Evolutionary conservation across 2,888 invertebrate genomes (phyloP).

Genomic region (Volucella inflata): DNA sequence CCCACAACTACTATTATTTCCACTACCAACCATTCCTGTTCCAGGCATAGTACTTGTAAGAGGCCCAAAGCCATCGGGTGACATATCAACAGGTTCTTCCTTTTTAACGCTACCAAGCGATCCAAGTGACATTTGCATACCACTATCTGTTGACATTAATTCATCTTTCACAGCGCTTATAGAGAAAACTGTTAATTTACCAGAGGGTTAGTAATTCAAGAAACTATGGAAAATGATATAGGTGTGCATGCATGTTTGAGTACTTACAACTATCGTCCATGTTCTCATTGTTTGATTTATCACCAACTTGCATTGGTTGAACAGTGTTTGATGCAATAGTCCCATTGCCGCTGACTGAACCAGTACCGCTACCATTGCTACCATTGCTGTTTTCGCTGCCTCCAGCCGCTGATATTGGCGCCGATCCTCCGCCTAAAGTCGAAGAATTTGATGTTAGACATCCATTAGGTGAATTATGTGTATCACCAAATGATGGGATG

Average conservation of each 20-base stretch:
- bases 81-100: conserved; percentile 81
- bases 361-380: conserved; percentile 53
- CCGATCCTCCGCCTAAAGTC: conserved; percentile 25
- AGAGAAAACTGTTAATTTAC: conserved; percentile 58
- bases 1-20: conserved; percentile 45
- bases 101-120: conserved; percentile 80
- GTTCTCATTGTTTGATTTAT: conserved; percentile 71
- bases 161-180: conserved; percentile 67
- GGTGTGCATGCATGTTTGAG: no score
- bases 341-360: conserved; percentile 32
- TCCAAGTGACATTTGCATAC: conserved; percentile 77
- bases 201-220: background rate
- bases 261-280: conserved; percentile 69
- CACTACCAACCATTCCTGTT: conserved; percentile 35
- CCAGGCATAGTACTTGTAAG: conserved; percentile 73
- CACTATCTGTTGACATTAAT: conserved; percentile 61
- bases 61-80: conserved; percentile 81
- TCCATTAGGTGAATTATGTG: conserved; percentile 61
- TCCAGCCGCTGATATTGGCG: conserved; percentile 53
- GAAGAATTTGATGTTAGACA: conserved; percentile 62
- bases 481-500: conserved; percentile 60
- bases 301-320: conserved; percentile 64
- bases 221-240: background rate
- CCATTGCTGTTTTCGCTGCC: conserved; percentile 67
- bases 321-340: conserved; percentile 55